Evolutionary conservation across 1,140 invertebrate genomes (phyloP).

Genomic region (Drosophila setifemur): DNA sequence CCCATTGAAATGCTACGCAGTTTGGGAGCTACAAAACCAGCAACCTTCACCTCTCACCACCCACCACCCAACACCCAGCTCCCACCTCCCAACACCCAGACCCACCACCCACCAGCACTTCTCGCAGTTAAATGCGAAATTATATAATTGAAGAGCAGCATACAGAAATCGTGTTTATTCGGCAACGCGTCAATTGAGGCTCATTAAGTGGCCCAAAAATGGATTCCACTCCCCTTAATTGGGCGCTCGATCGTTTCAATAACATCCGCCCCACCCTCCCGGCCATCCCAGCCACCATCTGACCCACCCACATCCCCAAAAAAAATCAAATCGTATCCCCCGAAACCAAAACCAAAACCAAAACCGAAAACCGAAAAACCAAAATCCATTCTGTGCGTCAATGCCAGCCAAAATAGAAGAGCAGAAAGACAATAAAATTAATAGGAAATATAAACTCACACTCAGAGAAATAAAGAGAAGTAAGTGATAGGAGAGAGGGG

Average conservation of each 20-base stretch:
- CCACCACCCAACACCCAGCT: background rate
- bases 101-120: background rate
- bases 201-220: conserved; percentile 73
- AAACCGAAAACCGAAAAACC: conserved; percentile 7
- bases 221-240: conserved; percentile 43
- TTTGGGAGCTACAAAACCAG: conserved; percentile 2
- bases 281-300: conserved; percentile 8
- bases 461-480: conserved; percentile 12
- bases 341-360: conserved; percentile 6
- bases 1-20: conserved; percentile 23
- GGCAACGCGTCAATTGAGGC: conserved; percentile 65
- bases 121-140: conserved; percentile 24
- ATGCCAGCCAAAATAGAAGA: conserved; percentile 39
- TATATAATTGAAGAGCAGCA: conserved; percentile 65
- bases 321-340: background rate
- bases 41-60: background rate
- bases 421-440: background rate
- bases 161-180: conserved; percentile 52
- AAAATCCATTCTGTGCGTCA: conserved; percentile 68
- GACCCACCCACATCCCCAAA: conserved; percentile 16
- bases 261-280: conserved; percentile 41
- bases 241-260: conserved; percentile 48
- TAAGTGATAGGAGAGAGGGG: conserved; percentile 3
- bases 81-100: no score
- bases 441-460: conserved; percentile 13